phyloP scores from a whole-genome alignment of 2,797 vertebrate genomes.

The Sebastes kiyomatsui region DNA sequence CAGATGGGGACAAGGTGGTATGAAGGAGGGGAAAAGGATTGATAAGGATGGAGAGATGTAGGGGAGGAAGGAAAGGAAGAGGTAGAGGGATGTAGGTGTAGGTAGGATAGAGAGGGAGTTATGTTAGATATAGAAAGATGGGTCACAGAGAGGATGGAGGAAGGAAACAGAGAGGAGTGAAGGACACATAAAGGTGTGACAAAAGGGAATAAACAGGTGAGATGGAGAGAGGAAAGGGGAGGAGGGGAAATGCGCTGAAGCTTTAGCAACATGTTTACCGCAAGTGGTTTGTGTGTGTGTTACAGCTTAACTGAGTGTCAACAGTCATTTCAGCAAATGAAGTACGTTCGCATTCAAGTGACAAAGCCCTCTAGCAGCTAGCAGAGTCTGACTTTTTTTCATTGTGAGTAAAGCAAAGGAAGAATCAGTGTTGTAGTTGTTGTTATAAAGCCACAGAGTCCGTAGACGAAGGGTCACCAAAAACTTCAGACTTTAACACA shows the following conservation, averaged over 20 bases:
- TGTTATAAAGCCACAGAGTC: background rate
- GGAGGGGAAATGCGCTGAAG: slow-evolving; percentile 1
- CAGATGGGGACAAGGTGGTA: slow-evolving; percentile 42
- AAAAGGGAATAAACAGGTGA: slow-evolving; percentile 13
- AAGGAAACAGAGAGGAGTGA: background rate
- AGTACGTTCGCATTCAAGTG: background rate
- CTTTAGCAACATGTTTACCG: background rate
- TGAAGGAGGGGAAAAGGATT: slow-evolving; percentile 28
- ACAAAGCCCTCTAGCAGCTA: background rate
- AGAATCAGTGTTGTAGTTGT: background rate
- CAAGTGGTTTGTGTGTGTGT: background rate
- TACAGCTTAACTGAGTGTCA: background rate
- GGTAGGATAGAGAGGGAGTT: background rate
- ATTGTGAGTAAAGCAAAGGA: background rate
- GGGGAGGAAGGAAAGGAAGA: background rate
- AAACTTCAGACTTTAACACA: background rate
- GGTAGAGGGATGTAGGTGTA: background rate
- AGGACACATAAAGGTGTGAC: slow-evolving; percentile 14
- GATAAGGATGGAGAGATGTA: background rate
- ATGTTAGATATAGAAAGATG: background rate
- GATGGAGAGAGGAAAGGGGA: background rate
- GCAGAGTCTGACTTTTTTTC: background rate
- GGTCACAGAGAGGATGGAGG: background rate
- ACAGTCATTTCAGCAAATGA: background rate
- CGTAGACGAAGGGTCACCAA: background rate